Conservation (phyloP, 1,140 invertebrate species). For the Anastatus disparis region DNA sequence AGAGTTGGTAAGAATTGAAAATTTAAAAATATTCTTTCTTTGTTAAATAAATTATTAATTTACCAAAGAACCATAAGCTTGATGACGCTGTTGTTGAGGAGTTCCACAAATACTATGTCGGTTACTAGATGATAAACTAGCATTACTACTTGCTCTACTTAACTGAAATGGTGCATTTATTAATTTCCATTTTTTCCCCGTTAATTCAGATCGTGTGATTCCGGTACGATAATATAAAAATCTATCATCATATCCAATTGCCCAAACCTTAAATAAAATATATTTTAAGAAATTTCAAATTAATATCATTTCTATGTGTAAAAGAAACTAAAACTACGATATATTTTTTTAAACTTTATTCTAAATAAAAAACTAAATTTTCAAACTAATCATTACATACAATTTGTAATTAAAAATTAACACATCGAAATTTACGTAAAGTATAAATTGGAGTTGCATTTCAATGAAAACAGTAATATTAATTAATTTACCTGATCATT, state of each 20-base stretch:
- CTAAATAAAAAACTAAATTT: too few relatives aligned
- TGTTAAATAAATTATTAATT: slow-evolving; percentile 7
- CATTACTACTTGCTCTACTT: slow-evolving; percentile 80
- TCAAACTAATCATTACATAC: too few relatives aligned
- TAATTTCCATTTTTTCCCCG: slow-evolving; percentile 86
- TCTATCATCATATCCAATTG: slow-evolving; percentile 77
- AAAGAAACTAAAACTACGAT: too few relatives aligned
- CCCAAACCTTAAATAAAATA: slow-evolving; percentile 70
- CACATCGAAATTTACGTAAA: too few relatives aligned
- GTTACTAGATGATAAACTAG: slow-evolving; percentile 69
- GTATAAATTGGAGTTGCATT: slow-evolving; percentile 13
- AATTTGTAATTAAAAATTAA: too few relatives aligned
- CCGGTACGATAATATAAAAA: slow-evolving; percentile 83
- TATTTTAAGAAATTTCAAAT: background rate
- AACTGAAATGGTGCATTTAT: slow-evolving; percentile 81
- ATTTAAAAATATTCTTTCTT: background rate
- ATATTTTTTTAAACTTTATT: too few relatives aligned
- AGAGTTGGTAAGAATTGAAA: background rate
- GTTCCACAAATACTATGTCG: slow-evolving; percentile 68
- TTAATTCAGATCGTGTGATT: slow-evolving; percentile 79
- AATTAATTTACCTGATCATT: slow-evolving; percentile 80
- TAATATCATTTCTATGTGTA: too few relatives aligned
- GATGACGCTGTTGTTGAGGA: slow-evolving; percentile 60
- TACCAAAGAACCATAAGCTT: slow-evolving; percentile 66
- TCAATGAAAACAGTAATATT: slow-evolving; percentile 31